Evolutionary conservation across 2,113 vertebrate species (phyloP), one percentile per base, ranked within the genome.

Genomic region (Lutjanus erythropterus): DNA sequence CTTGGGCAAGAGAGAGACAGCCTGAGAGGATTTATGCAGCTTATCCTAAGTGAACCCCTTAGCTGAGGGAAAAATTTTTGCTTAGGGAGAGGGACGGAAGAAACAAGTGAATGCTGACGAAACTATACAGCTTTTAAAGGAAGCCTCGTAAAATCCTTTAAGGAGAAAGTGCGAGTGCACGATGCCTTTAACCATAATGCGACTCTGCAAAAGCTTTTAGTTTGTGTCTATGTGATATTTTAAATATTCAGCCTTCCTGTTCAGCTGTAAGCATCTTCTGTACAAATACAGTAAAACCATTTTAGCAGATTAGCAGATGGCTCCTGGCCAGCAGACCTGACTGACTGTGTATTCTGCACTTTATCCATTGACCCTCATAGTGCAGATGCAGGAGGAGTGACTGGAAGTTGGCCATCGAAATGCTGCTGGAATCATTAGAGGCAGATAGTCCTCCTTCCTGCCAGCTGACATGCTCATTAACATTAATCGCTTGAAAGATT

Each of bases 281-380:
- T 39, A 44, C 47, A 68, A 46, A 33, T 31, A 41, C 46, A 80
- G 23, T 59, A 65, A 80, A 69, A 73, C 56, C 11, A 27, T 75
- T 65, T 50, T 69, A 78, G 76, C 50, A 60, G 62, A 67, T 83
- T 55, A 58, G 75, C 59, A 80, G 75, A 67, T 68, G 83, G 37
- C 78, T 86, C 75, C 69, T 35, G 60, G 60, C 61, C 71, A 71
- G 31, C 70, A 75, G 49, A 50, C 44, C 39, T 4, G 44, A 67
- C 39, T 4, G 44, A 67, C 39, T 53, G 67, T 47, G 64, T 73
- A 29, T 71, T 60, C 50, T 80, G 53, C 67, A 71, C 56, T 73
- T n/a, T 67, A 68, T 16, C 65, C 35, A 81, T 80, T 10, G 9
- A 78, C 75, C 14, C 8, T 66, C 62, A 29, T 44, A 62, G 70